These are phyloP conservation scores for Phrynocephalus forsythii DNA, from an alignment of 2,797 vertebrate genomes.

Conservation along the genomic window DNA sequence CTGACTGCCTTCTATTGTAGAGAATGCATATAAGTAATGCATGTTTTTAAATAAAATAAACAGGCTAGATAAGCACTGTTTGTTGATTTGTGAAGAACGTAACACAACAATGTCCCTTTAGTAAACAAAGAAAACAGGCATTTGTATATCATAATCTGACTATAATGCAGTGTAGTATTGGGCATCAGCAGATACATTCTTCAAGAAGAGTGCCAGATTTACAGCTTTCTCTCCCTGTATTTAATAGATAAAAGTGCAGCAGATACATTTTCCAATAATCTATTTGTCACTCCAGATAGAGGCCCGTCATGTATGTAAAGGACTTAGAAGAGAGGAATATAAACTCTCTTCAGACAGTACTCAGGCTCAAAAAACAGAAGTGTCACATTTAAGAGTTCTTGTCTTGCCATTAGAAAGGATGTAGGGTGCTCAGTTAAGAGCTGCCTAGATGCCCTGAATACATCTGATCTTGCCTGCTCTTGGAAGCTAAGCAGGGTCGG, in stretches of 20 bases:
- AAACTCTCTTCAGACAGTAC: conserved; percentile 50
- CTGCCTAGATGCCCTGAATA: too few relatives aligned
- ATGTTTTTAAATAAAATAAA: too few relatives aligned
- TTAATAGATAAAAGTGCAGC: conserved; percentile 56
- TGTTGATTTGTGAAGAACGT: not conserved
- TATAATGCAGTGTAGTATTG: conserved; percentile 23
- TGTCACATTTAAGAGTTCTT: conserved; percentile 61
- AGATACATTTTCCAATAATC: conserved; percentile 67
- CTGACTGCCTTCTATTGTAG: not conserved
- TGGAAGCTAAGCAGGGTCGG: too few relatives aligned
- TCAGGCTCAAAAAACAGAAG: conserved; percentile 54
- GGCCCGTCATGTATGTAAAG: conserved; percentile 44
- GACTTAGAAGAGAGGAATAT: conserved; percentile 55
- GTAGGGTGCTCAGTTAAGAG: not conserved
- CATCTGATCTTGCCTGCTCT: too few relatives aligned
- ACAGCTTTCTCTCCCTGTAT: conserved; percentile 25
- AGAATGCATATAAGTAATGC: not conserved
- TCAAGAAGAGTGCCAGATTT: conserved; percentile 43
- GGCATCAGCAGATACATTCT: conserved; percentile 7
- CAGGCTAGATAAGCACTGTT: not conserved
- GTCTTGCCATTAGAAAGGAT: conserved; percentile 55
- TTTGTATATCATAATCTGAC: conserved; percentile 20
- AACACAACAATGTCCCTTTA: not conserved
- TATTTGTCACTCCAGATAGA: conserved; percentile 51
- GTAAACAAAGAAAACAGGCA: conserved; percentile 14